Evolutionary conservation across 2,888 invertebrate species (phyloP), one percentile per base, ranked within the genome.

Genomic region (Sisyra terminalis): DNA sequence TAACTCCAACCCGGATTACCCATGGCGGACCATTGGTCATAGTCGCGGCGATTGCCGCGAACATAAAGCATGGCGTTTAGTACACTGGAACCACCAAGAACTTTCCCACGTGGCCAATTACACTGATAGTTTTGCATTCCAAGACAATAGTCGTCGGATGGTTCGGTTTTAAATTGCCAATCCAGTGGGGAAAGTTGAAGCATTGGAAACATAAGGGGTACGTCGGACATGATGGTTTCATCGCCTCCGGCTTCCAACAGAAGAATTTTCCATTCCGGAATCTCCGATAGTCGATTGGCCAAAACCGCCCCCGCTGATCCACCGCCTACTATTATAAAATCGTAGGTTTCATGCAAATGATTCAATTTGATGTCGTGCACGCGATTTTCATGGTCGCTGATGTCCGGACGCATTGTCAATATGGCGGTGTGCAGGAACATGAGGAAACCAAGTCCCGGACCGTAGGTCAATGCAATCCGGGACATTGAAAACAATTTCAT

Each of bases 1-100:
- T 79, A 88, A 29, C 78, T 69, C 93, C 93, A 93, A 1, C 83
- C 89, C 1, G 61, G 56, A 51, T 70, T 79, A 0, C 90, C 92
- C 54, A 79, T 56, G 9, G 56, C 58, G 14, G 74, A 80, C 92
- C 92, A 93, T n/a, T 68, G 64, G 53, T 93, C 86, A 57, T 88
- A 93, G 56, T 92, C 92, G 2, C 64, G 69, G 40, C 71, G 72
- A 55, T 92, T 88, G 0, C 90, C 92, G 42, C 92, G 66, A 0
- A 89, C 67, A 53, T 90, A 90, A 45, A 87, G 66, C 90, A 93
- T 90, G 13, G 88, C 90, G 57, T 92, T 92, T 2, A 90, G 62
- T 1, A 81, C 80, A 53, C 87, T 86, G 10, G 78, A 79, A 0
- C 92, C 92, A 18, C 80, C 80, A 14, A 86, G 64, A 5, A 80